Evolutionary conservation across 2,797 vertebrate genomes (phyloP), one percentile per base, ranked within the genome.

Genomic region (Pangasius krempfi): DNA sequence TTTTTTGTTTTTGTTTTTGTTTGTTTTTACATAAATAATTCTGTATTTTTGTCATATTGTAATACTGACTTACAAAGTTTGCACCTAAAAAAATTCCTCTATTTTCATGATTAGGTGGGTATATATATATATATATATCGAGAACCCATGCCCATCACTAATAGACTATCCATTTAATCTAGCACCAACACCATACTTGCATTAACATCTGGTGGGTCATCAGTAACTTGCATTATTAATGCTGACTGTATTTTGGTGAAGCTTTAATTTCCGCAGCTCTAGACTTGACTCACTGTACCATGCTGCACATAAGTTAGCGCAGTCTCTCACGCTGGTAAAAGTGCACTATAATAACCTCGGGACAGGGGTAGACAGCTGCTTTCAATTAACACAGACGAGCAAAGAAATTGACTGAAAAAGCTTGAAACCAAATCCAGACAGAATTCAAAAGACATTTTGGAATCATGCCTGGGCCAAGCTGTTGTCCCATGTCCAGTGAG

Each of bases 281-380:
- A 37, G 64, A 7, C 83, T 14, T 87, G 73, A 64, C 58, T 87
- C 30, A 56, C 78, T 87, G 86, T 91, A 90, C 88, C 89, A 86
- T 90, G 86, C 86, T 86, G 87, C 85, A 76, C 86, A 86, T 54
- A 85, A 92, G 89, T 86, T 72, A 87, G 89, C n/a, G 30, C 73
- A 85, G 86, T 89, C 85, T 86, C 70, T 87, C 70, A 81, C 62
- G 3, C 87, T 88, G 89, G 89, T 86, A 91, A 88, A 90, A 90
- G 54, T 89, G 87, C 94, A 95, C 95, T 92, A 75, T 89, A 95
- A 95, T 96, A 96, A 96, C 96, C 95, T 91, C 60, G 89, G 92
- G 93, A 93, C 94, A 94, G 91, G 44, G 89, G 86, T 76, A 75
- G 60, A 93, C 94, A 94, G 95, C 96, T 96, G 96, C 94, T 95